Conservation (phyloP, 2,888 invertebrate genomes). For the Eupithecia abbreviata region DNA sequence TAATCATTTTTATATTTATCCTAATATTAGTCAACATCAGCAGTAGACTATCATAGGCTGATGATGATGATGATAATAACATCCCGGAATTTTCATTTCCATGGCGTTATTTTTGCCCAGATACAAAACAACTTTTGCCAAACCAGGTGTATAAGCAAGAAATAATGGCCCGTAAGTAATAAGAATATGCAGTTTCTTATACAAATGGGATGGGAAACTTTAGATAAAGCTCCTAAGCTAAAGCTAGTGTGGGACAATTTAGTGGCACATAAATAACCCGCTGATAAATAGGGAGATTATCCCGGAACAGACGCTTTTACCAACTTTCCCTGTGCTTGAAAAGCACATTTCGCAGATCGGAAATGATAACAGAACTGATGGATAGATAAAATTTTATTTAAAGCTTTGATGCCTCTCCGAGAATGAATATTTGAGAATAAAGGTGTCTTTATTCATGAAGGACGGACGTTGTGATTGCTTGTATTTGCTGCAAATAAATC, state of each 20-base stretch:
- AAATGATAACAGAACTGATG: constrained; percentile 37
- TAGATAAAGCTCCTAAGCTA: constrained; percentile 27
- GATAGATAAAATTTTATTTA: neutral
- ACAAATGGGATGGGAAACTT: constrained; percentile 12
- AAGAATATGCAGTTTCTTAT: constrained; percentile 8
- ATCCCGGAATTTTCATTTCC: neutral
- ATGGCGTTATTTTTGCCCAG: neutral
- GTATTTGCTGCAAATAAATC: neutral
- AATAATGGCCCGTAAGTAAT: neutral
- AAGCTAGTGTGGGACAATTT: constrained; percentile 44
- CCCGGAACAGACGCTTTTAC: constrained; percentile 45
- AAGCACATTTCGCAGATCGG: constrained; percentile 41
- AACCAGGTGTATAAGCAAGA: neutral
- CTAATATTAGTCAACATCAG: too few relatives aligned
- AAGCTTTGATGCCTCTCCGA: neutral
- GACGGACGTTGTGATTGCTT: neutral
- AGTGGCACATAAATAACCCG: constrained; percentile 48
- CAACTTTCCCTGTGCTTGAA: constrained; percentile 41
- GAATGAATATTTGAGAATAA: neutral
- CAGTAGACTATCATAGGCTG: too few relatives aligned
- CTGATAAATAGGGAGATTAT: constrained; percentile 55
- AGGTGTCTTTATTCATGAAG: neutral
- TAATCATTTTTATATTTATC: too few relatives aligned
- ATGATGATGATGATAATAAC: neutral
- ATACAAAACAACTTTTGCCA: neutral